A percentile compares a stretch with the other conserved stretches of the same genome.
phyloP scores from a whole-genome alignment of 2,888 invertebrate genomes.

The Standfussiana lucernea region DNA sequence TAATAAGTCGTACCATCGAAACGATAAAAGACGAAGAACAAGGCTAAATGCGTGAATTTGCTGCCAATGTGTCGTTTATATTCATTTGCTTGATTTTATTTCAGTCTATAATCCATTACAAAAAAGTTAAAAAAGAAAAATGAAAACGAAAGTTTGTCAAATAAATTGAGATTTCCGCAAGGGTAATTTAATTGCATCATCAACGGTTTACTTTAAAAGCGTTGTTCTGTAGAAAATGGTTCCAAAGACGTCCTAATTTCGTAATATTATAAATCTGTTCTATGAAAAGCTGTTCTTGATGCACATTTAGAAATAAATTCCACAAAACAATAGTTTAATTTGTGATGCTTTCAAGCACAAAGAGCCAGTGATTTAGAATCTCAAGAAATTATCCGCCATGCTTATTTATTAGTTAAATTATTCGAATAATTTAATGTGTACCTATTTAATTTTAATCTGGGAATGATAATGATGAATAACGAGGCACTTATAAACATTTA shows the following conservation, averaged over 20 bases:
- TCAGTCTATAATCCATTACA: background rate
- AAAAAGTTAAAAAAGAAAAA: background rate
- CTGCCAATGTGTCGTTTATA: background rate
- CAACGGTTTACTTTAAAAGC: background rate
- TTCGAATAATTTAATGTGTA: conserved; percentile 51
- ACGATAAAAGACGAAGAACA: background rate
- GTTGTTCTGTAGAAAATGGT: background rate
- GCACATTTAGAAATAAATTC: conserved; percentile 21
- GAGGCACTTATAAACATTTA: conserved; percentile 59
- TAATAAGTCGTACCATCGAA: background rate
- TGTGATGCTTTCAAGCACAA: conserved; percentile 9
- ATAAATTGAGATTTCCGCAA: background rate
- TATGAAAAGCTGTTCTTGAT: conserved; percentile 7
- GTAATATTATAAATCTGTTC: conserved; percentile 1
- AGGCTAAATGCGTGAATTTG: background rate
- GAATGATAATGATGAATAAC: conserved; percentile 61
- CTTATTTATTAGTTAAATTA: conserved; percentile 48
- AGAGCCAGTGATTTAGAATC: conserved; percentile 25
- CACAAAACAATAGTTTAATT: conserved; percentile 32
- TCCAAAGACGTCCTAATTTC: background rate
- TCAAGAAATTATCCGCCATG: conserved; percentile 29
- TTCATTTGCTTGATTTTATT: background rate
- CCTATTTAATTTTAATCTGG: conserved; percentile 27
- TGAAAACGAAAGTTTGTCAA: background rate
- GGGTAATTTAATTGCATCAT: background rate